phyloP scores from a whole-genome alignment of 30 jellyfish, hydroid and myxozoan species.

The Chironex yamaguchii region DNA sequence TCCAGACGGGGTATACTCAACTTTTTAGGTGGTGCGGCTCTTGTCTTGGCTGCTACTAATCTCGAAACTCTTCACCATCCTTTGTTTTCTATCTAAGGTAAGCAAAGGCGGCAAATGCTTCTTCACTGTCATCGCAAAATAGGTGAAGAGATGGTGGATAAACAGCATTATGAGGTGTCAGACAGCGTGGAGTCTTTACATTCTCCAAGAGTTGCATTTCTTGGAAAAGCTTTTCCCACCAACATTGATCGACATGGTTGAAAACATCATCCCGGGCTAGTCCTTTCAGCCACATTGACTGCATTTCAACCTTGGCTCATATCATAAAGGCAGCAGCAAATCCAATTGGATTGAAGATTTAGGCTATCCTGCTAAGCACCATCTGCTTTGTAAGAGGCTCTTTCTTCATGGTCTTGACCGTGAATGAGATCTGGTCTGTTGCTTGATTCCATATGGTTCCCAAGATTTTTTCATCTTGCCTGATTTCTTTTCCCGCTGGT shows the following conservation, averaged over 20 bases:
- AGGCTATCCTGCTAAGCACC: constrained; percentile 24
- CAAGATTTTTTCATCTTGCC: too few relatives aligned
- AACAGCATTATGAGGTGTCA: constrained; percentile 16
- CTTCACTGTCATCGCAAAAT: constrained; percentile 68
- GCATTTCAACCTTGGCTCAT: constrained; percentile 23
- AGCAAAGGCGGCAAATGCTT: constrained; percentile 61
- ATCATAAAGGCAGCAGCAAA: constrained; percentile 53
- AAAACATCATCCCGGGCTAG: constrained; percentile 51
- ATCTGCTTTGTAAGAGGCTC: too few relatives aligned
- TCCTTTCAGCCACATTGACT: constrained; percentile 40
- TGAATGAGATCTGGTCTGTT: too few relatives aligned
- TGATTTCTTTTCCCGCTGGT: too few relatives aligned
- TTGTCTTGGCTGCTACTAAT: constrained; percentile 55
- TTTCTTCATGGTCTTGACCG: too few relatives aligned
- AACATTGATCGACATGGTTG: constrained; percentile 15
- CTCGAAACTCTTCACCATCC: constrained; percentile 7
- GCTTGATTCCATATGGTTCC: too few relatives aligned
- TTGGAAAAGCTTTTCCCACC: constrained; percentile 36
- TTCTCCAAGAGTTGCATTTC: constrained; percentile 31
- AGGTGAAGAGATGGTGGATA: constrained; percentile 33
- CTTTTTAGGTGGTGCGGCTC: constrained; percentile 42
- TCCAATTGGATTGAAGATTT: constrained; percentile 64
- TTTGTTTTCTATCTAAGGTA: constrained; percentile 20
- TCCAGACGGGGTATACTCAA: constrained; percentile 58
- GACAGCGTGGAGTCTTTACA: constrained; percentile 37